Percentiles rank a stretch among this genome's conserved stretches.
These are phyloP conservation scores for Melieria picta DNA, from an alignment of 2,888 invertebrate species.

Conservation along the genomic window DNA sequence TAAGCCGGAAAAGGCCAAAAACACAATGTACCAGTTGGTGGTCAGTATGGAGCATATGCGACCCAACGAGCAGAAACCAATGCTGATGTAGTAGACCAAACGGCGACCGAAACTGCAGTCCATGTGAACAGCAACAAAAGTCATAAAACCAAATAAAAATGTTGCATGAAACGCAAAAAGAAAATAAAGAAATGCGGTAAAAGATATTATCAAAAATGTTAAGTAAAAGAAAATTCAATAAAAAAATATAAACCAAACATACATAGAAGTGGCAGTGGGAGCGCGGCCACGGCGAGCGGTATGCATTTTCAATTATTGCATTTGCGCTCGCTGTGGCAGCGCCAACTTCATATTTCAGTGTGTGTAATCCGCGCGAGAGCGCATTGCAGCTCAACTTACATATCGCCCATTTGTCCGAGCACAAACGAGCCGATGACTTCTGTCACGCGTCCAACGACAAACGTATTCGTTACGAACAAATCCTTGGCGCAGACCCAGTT, in stretches of 20 bases:
- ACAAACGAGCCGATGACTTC: conserved; percentile 70
- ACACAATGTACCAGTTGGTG: conserved; percentile 64
- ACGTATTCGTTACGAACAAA: conserved; percentile 69
- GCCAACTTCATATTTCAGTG: conserved; percentile 17
- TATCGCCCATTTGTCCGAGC: conserved; percentile 71
- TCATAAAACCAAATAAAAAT: too few species aligned
- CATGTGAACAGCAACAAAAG: neutral
- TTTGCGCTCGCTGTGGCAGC: conserved; percentile 3
- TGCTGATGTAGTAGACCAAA: conserved; percentile 67
- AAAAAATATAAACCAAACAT: conserved; percentile 31
- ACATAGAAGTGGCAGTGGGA: neutral
- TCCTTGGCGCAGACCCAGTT: conserved; percentile 71
- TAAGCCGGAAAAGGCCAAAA: conserved; percentile 64
- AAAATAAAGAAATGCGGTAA: conserved; percentile 5
- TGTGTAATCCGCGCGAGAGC: neutral
- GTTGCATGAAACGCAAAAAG: too few species aligned
- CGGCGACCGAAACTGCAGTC: conserved; percentile 67
- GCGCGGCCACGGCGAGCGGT: conserved; percentile 17
- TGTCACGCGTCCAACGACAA: conserved; percentile 68
- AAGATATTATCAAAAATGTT: conserved; percentile 22
- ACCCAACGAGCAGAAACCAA: conserved; percentile 65
- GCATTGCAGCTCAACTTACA: conserved; percentile 62
- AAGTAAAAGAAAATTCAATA: conserved; percentile 26
- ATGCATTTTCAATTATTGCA: conserved; percentile 39
- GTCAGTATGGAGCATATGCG: conserved; percentile 64